Evolutionary conservation across 2,888 invertebrate genomes (phyloP).

Genomic region (Drosophila nigritarsus): DNA sequence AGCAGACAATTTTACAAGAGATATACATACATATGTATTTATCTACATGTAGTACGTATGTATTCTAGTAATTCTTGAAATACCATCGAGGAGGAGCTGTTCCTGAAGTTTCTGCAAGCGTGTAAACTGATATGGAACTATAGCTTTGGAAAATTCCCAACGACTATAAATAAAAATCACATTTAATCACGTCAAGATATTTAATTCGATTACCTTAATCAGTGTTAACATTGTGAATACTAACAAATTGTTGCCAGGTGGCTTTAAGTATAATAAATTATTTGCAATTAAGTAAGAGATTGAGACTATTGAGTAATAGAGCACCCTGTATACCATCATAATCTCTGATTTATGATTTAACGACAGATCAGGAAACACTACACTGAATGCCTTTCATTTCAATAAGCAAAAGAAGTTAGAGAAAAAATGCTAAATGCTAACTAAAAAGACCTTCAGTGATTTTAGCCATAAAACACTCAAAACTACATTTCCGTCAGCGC

Average conservation of each 20-base stretch:
- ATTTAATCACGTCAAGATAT: slow-evolving; percentile 37
- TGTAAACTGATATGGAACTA: slow-evolving; percentile 23
- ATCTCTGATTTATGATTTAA: background rate
- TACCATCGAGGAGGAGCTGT: slow-evolving; percentile 10
- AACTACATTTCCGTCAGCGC: slow-evolving; percentile 29
- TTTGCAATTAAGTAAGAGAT: slow-evolving; percentile 9
- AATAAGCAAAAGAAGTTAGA: background rate
- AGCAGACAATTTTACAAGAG: slow-evolving; percentile 6
- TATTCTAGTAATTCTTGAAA: background rate
- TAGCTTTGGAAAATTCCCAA: slow-evolving; percentile 14
- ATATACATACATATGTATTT: background rate
- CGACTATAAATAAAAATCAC: slow-evolving; percentile 32
- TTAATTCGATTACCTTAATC: slow-evolving; percentile 47
- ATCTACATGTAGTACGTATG: no score
- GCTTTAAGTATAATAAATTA: background rate
- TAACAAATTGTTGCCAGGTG: slow-evolving; percentile 26
- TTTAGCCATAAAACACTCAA: slow-evolving; percentile 2
- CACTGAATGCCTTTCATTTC: background rate
- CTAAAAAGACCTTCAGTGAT: slow-evolving; percentile 20
- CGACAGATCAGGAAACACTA: slow-evolving; percentile 4
- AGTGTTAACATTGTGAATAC: slow-evolving; percentile 7
- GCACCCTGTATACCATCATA: background rate
- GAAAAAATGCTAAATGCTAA: background rate
- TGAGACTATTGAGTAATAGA: background rate
- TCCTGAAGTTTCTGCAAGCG: background rate